Percentiles rank a stretch among this genome's conserved stretches.
These are phyloP conservation scores for Phyto melanocephala DNA, from an alignment of 2,888 invertebrate species.

Conservation along the genomic window DNA sequence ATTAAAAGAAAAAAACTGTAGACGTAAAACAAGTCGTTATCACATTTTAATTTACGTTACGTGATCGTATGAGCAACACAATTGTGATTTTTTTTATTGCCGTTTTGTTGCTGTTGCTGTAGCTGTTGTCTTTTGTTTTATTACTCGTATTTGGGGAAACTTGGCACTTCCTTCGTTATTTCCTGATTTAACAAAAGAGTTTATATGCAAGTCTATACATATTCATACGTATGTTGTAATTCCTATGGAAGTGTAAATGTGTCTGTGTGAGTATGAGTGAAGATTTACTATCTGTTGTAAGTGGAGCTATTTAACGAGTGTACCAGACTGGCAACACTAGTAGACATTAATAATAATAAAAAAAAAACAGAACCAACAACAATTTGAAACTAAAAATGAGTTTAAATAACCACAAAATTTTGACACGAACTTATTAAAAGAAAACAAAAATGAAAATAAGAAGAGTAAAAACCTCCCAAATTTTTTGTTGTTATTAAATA, in stretches of 20 bases:
- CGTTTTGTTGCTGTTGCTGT: background rate
- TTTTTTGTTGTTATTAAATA: background rate
- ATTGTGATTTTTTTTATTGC: conserved; percentile 31
- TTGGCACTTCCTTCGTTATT: conserved; percentile 63
- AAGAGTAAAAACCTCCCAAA: background rate
- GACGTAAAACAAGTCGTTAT: conserved; percentile 65
- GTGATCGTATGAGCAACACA: conserved; percentile 62
- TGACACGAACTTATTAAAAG: conserved; percentile 37
- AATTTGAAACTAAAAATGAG: conserved; percentile 10
- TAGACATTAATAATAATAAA: conserved; percentile 41
- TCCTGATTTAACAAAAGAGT: conserved; percentile 56
- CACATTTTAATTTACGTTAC: conserved; percentile 65
- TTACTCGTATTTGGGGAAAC: conserved; percentile 57
- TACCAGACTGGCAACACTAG: conserved; percentile 60
- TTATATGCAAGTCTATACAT: background rate
- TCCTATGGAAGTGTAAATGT: background rate
- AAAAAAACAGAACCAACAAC: background rate
- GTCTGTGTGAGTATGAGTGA: background rate
- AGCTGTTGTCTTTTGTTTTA: conserved; percentile 53
- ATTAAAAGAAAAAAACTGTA: conserved; percentile 48
- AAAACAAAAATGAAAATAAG: background rate
- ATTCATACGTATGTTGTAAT: background rate
- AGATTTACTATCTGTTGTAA: background rate
- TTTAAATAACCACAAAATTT: conserved; percentile 52
- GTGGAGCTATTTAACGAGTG: conserved; percentile 52